Base-by-base conservation (phyloP, 2,888 invertebrate species). In the Nemapogon koenigi region DNA sequence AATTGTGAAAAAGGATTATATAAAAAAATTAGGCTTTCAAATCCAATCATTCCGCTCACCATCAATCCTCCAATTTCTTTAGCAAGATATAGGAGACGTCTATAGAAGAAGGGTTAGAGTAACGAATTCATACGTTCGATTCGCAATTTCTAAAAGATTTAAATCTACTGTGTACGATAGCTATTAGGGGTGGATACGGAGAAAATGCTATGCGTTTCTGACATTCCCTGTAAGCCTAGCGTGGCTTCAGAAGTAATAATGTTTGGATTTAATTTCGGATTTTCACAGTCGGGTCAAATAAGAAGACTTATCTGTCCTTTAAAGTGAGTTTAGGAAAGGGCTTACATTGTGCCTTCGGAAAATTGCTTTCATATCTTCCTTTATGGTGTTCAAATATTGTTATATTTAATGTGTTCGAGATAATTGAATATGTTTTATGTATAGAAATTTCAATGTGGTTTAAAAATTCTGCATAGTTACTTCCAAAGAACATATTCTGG, bases 231-330 rank as follows among this genome's bases (percentile, higher is more conserved):
- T 8, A 22, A 33, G 19, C 33, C 19, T 16, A 33, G 13, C 33
- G 33, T 18, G 33, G 62, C 57, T 62, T 62, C 62, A 50, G 51
- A 50, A 51, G 57, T 60, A 59, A 62, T 57, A 61, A 61, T 64
- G 62, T 64, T 64, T 64, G 56, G 55, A 53, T 62, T 61, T 53
- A 54, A 62, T 61, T 57, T 59, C 50, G 49, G 40, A 44, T 46
- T 48, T 38, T 37, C 37, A 28, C 11, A 13, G 33, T 19, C 33
- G 33, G 33, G 33, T 33, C 33, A 33, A 19, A 33, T 33, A 33
- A 33, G 33, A 33, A 33, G 33, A 19, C 33, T 33, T 33, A 33
- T 33, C 33, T 33, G 19, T 19, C 33, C 31, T 31, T 19, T 33
- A 19, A 18, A n/a, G 33, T 18, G 31, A 31, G 33, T 33, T 33